These are phyloP conservation scores for Subanguina moxae DNA, from an alignment of 1,140 invertebrate genomes.

Conservation along the genomic window DNA sequence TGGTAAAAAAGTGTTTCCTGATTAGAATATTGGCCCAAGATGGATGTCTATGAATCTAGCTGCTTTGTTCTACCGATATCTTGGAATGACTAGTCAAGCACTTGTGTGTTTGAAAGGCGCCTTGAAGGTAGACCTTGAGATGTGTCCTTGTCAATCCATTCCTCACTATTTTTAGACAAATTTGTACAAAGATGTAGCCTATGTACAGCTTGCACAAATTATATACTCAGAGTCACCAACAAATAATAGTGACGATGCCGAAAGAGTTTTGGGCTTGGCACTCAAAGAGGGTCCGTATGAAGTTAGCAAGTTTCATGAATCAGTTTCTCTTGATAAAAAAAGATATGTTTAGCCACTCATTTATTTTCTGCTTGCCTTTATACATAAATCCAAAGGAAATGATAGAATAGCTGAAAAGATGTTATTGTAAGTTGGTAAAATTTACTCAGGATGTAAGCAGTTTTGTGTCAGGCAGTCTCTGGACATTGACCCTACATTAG, in stretches of 20 bases:
- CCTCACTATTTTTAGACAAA: neutral
- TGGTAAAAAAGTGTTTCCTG: neutral
- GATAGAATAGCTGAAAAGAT: constrained; percentile 6
- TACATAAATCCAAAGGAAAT: constrained; percentile 10
- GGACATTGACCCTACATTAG: constrained; percentile 19
- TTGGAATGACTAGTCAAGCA: constrained; percentile 17
- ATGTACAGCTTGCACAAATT: constrained; percentile 23
- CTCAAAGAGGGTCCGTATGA: constrained; percentile 7
- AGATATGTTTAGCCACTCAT: constrained; percentile 10
- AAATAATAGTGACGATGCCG: neutral
- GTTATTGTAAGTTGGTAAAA: no score
- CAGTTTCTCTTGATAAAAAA: neutral
- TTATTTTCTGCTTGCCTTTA: constrained; percentile 18
- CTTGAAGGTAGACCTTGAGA: neutral
- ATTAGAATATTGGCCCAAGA: constrained; percentile 15
- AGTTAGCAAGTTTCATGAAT: neutral
- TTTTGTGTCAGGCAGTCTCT: constrained; percentile 1
- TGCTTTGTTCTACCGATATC: constrained; percentile 20
- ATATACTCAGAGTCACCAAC: constrained; percentile 1
- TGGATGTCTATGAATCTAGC: constrained; percentile 25
- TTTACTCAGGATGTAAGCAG: no score
- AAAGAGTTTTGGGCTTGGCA: constrained; percentile 16
- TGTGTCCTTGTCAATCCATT: neutral
- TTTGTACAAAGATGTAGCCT: constrained; percentile 19
- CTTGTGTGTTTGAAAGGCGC: constrained; percentile 16